phyloP scores from a whole-genome alignment of 2,113 vertebrate genomes.

The Irena cyanogastra region DNA sequence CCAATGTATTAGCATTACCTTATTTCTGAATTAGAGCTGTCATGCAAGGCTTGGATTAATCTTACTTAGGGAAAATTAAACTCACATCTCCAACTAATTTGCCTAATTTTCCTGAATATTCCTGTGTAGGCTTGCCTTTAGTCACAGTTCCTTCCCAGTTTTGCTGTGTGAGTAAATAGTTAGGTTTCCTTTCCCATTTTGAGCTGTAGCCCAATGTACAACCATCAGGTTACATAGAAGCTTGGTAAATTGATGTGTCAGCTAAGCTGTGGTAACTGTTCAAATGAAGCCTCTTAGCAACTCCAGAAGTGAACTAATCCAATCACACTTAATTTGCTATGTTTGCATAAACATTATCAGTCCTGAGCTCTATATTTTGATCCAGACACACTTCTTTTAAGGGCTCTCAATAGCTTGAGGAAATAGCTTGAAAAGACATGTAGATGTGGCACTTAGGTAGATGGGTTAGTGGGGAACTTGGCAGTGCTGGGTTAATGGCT shows the following conservation, averaged over 20 bases:
- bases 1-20: not conserved
- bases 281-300: not conserved
- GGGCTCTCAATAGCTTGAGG: not conserved
- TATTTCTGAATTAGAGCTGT: constrained; percentile 1
- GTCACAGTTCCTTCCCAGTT: not conserved
- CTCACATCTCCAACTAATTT: not conserved
- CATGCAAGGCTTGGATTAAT: not conserved
- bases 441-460: not conserved
- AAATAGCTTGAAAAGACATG: not conserved
- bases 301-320: not conserved
- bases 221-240: not conserved
- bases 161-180: not conserved
- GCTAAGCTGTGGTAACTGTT: not conserved
- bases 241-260: not conserved
- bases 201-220: not conserved
- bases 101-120: constrained; percentile 10
- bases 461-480: not conserved
- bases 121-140: constrained; percentile 32
- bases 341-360: not conserved
- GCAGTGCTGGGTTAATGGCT: not conserved
- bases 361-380: not conserved
- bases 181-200: not conserved
- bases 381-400: not conserved
- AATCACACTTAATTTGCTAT: not conserved
- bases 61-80: constrained; percentile 5